phyloP scores from a whole-genome alignment of 2,888 invertebrate genomes.

The Sesia apiformis region DNA sequence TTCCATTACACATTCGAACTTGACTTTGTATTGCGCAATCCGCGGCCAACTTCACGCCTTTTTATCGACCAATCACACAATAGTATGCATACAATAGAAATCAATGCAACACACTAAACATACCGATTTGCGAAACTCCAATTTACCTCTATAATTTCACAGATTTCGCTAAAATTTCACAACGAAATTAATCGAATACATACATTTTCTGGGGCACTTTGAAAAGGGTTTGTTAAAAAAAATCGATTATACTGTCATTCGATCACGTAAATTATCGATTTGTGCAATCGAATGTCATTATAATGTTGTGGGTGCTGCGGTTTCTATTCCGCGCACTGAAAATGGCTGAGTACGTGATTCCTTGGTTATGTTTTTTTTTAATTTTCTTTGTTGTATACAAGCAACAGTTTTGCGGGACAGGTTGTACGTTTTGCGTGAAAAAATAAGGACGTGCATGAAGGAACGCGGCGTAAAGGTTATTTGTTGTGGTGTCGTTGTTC shows the following conservation, averaged over 20 bases:
- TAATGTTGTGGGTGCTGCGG: constrained; percentile 61
- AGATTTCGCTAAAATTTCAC: constrained; percentile 63
- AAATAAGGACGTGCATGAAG: constrained; percentile 44
- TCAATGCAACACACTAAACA: constrained; percentile 21
- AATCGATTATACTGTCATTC: constrained; percentile 50
- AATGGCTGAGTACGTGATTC: constrained; percentile 58
- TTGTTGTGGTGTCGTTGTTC: neutral
- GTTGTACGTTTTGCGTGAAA: constrained; percentile 44
- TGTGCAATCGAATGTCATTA: constrained; percentile 62
- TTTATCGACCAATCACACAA: constrained; percentile 39
- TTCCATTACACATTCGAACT: constrained; percentile 32
- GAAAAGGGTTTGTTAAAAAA: constrained; percentile 46
- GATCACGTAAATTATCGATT: constrained; percentile 65
- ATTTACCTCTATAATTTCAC: constrained; percentile 50
- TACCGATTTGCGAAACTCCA: constrained; percentile 39
- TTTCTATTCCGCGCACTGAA: constrained; percentile 50
- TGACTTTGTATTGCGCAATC: constrained; percentile 47
- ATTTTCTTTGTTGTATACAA: constrained; percentile 12
- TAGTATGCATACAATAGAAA: constrained; percentile 37
- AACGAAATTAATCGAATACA: constrained; percentile 54
- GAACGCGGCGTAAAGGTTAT: constrained; percentile 13
- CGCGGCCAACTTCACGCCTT: constrained; percentile 49
- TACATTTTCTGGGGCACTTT: constrained; percentile 39
- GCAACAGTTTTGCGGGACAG: constrained; percentile 47
- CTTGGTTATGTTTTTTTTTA: constrained; percentile 41